Evolutionary conservation across 2,888 invertebrate species (phyloP), one percentile per base, ranked within the genome.

Genomic region (Watsonalla binaria): DNA sequence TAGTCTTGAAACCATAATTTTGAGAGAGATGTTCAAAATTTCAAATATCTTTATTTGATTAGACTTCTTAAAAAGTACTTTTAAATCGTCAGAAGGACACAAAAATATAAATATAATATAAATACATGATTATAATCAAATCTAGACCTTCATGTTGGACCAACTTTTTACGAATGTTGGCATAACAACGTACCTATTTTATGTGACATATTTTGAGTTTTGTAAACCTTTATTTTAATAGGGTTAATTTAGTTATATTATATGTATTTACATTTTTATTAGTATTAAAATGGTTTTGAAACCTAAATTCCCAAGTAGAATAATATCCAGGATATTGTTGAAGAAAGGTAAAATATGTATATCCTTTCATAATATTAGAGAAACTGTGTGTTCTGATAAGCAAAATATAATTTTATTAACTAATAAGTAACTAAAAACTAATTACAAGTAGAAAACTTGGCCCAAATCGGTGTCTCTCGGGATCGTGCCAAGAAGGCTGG

Each of bases 291-390:
- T 76, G 73, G 62, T 68, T 7, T 65, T 73, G 58, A 70, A 62
- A 54, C 39, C 78, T 8, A 82, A 84, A 79, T 74, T 82, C 50
- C 58, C 78, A 33, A 76, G 78, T 80, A 72, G 65, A 62, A 52
- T 55, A 54, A 35, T 66, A 54, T 58, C 54, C 57, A 51, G 66
- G 59, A 48, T 53, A 51, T 52, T 71, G 61, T 53, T 66, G 62
- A 81, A 82, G 14, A 70, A 64, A 60, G 59, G 68, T 70, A 45
- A 35, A 24, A 11, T 5, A 42, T 6, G 4, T 37, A 35, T 47
- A 6, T 11, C 1, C n/a, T 6, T n/a, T 0, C 34, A 11, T 7
- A 11, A 33, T 7, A 46, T 46, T 6, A 2, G 5, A 15, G 6
- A 34, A 24, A 24, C 24, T 46, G 9, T 13, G 2, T 33, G 24